A percentile compares a stretch with the other conserved stretches of the same genome.
phyloP scores from a whole-genome alignment of 2,113 vertebrate genomes.

The Sphyrna mokarran region DNA sequence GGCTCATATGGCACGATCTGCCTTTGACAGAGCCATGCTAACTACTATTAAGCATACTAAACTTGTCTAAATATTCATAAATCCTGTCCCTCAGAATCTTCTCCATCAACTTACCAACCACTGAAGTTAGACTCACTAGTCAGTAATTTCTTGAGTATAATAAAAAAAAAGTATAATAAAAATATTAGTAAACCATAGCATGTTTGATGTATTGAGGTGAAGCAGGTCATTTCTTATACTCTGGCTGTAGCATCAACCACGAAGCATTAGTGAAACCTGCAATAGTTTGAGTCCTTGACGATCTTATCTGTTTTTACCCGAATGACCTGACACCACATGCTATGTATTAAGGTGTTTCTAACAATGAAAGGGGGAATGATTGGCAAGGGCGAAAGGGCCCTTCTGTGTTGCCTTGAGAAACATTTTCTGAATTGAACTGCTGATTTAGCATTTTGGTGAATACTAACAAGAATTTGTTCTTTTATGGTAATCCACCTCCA shows the following conservation, averaged over 20 bases:
- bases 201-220: neutral
- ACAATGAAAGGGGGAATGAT: neutral
- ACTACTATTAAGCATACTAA: no score
- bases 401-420: neutral
- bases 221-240: neutral
- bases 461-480: neutral
- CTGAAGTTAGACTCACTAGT: no score
- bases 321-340: neutral
- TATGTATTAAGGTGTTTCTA: neutral
- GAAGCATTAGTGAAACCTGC: neutral
- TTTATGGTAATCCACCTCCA: neutral
- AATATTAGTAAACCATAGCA: neutral
- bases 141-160: no score
- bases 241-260: neutral
- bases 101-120: no score
- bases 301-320: neutral
- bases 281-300: neutral
- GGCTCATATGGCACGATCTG: no score
- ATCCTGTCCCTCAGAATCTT: no score
- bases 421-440: neutral
- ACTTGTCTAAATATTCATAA: no score
- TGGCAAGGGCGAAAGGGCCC: neutral
- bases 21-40: no score
- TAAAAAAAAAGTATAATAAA: neutral
- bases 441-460: neutral